Percentiles rank a stretch among this genome's conserved stretches.
Conservation (phyloP, 1,140 invertebrate species). For the Leptonema lineaticorne region DNA sequence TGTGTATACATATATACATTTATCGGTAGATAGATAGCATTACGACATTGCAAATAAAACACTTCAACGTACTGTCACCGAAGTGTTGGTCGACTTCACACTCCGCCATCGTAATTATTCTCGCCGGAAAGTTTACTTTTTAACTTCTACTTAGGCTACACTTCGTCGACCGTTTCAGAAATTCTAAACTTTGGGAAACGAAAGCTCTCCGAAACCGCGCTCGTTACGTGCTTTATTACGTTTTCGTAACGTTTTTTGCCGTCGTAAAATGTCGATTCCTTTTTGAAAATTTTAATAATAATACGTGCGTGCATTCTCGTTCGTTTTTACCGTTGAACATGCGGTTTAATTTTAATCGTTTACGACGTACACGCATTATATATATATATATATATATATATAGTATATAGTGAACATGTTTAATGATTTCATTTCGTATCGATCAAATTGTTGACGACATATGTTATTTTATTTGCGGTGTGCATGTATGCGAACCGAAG, state of each 20-base stretch:
- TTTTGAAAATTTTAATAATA: too few relatives aligned
- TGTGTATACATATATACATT: background rate
- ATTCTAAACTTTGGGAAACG: background rate
- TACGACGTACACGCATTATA: too few relatives aligned
- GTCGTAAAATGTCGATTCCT: too few relatives aligned
- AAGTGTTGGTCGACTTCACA: slow-evolving; percentile 6
- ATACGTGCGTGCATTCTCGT: too few relatives aligned
- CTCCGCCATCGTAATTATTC: slow-evolving; percentile 17
- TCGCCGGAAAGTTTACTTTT: slow-evolving; percentile 21
- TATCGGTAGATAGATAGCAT: background rate
- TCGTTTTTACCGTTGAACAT: too few relatives aligned
- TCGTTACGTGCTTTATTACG: too few relatives aligned
- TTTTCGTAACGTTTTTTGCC: too few relatives aligned
- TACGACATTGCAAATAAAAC: too few relatives aligned
- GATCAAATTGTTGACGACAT: background rate
- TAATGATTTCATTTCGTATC: background rate
- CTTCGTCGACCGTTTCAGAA: background rate
- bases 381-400: too few relatives aligned
- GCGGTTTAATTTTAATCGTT: too few relatives aligned
- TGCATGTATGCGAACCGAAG: too few relatives aligned
- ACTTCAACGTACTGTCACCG: slow-evolving; percentile 7
- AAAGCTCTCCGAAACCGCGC: background rate
- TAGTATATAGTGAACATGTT: background rate
- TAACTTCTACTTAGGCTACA: slow-evolving; percentile 20
- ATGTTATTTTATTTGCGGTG: too few relatives aligned